Evolutionary conservation across 2,113 vertebrate genomes (phyloP), one percentile per base, ranked within the genome.

Genomic region (Melierax canorus): DNA sequence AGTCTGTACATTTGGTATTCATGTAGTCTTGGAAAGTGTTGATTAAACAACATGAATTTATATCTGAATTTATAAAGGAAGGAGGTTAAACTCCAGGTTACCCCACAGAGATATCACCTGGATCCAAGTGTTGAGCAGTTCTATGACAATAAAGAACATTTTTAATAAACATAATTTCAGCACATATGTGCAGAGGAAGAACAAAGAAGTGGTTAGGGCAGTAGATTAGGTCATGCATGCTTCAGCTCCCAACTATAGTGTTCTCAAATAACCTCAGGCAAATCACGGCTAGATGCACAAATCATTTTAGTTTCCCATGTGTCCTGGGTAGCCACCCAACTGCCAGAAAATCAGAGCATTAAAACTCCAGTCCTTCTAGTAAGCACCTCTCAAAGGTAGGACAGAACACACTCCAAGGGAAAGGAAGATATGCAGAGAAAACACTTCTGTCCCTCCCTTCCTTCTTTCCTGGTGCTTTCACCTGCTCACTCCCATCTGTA

Each of bases 1-100:
- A 93, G 82, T 79, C 85, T 98, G 95, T 97, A 96, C 88, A 92
- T 90, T 93, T 95, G 64, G 39, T 97, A 96, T 97, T 98, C 97
- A 97, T 92, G 46, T 86, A 97, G 95, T 94, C 95, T 84, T 96
- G 92, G 92, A 94, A 96, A 95, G 77, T 75, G 82, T 97, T 98
- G 97, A 98, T 98, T 97, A 97, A 96, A 58, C 27, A 95, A 93
- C 89, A 86, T 73, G 43, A 95, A 90, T 88, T 97, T 96, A 83
- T 94, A 85, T 60, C 34, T 88, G 67, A 73, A 88, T 63, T 86
- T 84, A 32, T 77, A 74, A 84, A 85, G 45, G 48, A 79, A 63
- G 15, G 8, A 94, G 15, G 48, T 76, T 85, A 94, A 88, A 78
- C 21, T 53, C 66, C 71, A 88, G 55, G 76, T 38, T 76, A 56